A percentile compares a stretch with the other conserved stretches of the same genome.
phyloP scores from a whole-genome alignment of 2,113 vertebrate species.

The Coptodon rendalli region DNA sequence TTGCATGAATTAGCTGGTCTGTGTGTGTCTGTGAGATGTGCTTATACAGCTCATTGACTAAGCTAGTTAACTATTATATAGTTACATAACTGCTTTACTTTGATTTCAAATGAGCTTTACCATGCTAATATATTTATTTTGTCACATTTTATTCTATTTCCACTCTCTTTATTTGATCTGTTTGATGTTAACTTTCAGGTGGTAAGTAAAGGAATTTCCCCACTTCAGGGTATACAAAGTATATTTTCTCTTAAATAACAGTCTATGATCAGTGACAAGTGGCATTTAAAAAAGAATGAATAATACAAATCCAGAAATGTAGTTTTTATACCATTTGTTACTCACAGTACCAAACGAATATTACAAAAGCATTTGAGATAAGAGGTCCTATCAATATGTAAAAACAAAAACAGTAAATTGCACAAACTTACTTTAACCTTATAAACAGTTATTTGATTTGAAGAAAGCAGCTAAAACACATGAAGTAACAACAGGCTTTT shows the following conservation, averaged over 20 bases:
- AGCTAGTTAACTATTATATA: not conserved
- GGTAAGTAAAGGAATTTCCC: not conserved
- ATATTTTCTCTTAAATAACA: not conserved
- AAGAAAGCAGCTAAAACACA: not conserved
- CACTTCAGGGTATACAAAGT: not conserved
- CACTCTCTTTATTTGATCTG: fast-evolving
- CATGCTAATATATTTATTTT: not conserved
- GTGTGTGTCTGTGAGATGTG: not conserved
- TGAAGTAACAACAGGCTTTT: not conserved
- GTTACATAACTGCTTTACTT: not conserved
- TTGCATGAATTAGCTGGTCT: not conserved
- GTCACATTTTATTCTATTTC: not conserved
- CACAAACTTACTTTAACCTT: not conserved
- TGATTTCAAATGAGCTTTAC: not conserved
- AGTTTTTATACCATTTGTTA: not conserved
- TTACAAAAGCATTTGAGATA: constrained; percentile 16
- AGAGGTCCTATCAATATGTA: not conserved
- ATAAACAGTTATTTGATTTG: not conserved
- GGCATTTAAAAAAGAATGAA: not conserved
- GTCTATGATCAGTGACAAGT: fast-evolving
- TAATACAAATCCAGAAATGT: not conserved
- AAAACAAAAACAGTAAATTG: constrained; percentile 3
- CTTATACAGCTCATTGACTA: not conserved
- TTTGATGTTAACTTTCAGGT: not conserved
- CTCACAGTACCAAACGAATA: not conserved